These are phyloP conservation scores for Actenoides lindsayi DNA, from an alignment of 2,113 vertebrate species.

Conservation along the genomic window DNA sequence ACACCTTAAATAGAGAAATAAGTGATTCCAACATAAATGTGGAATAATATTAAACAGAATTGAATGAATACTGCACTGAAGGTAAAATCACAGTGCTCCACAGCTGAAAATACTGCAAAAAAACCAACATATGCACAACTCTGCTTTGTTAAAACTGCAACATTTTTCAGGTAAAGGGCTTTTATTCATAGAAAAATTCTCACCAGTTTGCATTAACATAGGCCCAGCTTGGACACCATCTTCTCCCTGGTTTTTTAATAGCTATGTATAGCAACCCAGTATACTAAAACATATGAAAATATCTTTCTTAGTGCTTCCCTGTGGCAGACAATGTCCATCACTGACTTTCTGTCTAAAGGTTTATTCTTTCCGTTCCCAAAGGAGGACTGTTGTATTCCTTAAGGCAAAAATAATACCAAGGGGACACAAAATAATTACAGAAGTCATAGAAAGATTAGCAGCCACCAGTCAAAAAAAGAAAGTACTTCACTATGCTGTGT, in stretches of 20 bases:
- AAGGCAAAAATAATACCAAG: background rate
- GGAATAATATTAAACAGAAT: background rate
- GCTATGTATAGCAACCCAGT: background rate
- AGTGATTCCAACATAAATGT: background rate
- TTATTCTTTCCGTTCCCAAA: background rate
- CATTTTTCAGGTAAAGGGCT: background rate
- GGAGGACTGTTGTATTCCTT: background rate
- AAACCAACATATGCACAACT: background rate
- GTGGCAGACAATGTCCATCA: background rate
- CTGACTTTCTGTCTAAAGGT: background rate
- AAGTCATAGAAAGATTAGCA: background rate
- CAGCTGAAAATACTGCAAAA: background rate
- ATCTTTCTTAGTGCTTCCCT: background rate
- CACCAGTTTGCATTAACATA: background rate
- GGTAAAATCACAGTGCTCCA: background rate
- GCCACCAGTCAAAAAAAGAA: background rate
- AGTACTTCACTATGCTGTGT: background rate
- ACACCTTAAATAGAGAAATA: background rate
- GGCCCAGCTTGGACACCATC: background rate
- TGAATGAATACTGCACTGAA: background rate
- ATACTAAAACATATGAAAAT: background rate
- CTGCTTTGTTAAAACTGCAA: background rate
- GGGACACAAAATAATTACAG: background rate
- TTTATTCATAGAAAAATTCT: background rate
- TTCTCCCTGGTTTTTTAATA: background rate